Conservation (phyloP, 2,113 vertebrate species). For the Alethe diademata region DNA sequence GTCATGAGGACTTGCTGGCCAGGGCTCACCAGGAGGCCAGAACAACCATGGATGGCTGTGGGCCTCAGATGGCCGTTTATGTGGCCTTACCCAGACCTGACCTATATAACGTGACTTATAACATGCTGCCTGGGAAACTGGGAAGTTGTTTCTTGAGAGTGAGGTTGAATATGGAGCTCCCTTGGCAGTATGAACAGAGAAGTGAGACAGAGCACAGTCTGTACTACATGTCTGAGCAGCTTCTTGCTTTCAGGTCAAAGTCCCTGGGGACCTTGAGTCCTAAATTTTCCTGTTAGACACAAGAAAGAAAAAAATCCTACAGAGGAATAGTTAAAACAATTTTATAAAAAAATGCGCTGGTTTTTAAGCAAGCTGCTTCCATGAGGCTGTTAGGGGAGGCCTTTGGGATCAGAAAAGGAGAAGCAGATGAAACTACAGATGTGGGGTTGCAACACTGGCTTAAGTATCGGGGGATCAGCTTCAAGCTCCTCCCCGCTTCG, state of each 20-base stretch:
- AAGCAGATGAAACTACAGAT: background rate
- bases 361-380: background rate
- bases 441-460: background rate
- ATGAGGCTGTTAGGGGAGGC: background rate
- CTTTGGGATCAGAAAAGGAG: background rate
- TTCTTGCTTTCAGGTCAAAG: background rate
- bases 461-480: background rate
- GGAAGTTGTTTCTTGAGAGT: background rate
- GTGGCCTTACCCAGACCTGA: background rate
- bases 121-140: background rate
- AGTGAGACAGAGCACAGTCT: background rate
- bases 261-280: background rate
- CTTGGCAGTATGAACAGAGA: background rate
- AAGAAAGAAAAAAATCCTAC: background rate
- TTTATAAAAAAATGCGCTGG: fast-evolving
- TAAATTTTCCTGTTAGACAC: background rate
- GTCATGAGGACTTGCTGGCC: background rate
- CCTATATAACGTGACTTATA: background rate
- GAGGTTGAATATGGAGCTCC: background rate
- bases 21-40: background rate
- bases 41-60: background rate
- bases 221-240: background rate
- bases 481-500: background rate
- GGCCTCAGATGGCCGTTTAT: background rate
- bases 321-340: background rate